Conservation (phyloP, 2,888 invertebrate genomes). For the Microctonus brassicae region DNA sequence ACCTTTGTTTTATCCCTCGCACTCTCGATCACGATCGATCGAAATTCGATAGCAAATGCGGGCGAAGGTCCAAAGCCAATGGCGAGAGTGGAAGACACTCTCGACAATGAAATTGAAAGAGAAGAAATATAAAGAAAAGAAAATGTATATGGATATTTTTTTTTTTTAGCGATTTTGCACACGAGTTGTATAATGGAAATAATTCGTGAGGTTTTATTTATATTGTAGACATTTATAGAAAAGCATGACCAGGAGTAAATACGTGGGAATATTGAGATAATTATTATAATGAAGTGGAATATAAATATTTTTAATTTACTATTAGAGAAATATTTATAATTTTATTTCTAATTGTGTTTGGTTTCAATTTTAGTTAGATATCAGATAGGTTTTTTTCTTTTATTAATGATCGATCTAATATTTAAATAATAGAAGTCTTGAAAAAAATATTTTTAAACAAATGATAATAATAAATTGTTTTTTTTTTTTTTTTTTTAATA, state of each 20-base stretch:
- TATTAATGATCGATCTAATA: too few relatives aligned
- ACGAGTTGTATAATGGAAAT: slow-evolving; percentile 6
- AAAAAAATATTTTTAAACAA: too few relatives aligned
- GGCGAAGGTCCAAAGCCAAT: slow-evolving; percentile 5
- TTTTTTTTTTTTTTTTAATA: neutral
- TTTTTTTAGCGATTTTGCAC: slow-evolving; percentile 14
- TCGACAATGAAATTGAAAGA: slow-evolving; percentile 25
- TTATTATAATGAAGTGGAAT: neutral
- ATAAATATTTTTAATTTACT: too few relatives aligned
- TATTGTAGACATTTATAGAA: neutral
- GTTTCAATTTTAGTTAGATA: too few relatives aligned
- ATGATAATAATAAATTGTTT: too few relatives aligned
- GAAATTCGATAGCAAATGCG: slow-evolving; percentile 31
- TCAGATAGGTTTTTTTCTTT: too few relatives aligned
- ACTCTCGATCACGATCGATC: slow-evolving; percentile 38
- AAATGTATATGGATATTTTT: slow-evolving; percentile 10
- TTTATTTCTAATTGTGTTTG: too few relatives aligned
- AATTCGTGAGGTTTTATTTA: slow-evolving; percentile 14
- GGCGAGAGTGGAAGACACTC: slow-evolving; percentile 6
- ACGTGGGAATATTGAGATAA: slow-evolving; percentile 34
- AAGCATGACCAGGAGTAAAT: neutral
- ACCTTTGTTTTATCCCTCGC: slow-evolving; percentile 17
- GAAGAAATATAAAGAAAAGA: slow-evolving; percentile 2
- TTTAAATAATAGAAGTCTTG: too few relatives aligned
- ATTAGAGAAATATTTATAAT: too few relatives aligned